Evolutionary conservation across 92 coral and sea anemone species (phyloP).

Genomic region (Chrysogorgia sp.): DNA sequence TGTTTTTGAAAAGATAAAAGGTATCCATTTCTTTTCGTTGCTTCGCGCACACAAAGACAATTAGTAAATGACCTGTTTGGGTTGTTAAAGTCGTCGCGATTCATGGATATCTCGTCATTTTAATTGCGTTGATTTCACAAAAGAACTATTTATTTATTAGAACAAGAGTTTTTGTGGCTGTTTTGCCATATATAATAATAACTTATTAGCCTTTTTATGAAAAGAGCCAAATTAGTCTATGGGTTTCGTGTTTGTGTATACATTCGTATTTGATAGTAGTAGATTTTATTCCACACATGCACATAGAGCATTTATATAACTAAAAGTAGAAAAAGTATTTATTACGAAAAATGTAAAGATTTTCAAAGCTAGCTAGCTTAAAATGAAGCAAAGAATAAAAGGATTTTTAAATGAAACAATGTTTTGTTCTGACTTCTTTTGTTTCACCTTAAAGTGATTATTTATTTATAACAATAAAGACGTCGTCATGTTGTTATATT

Average conservation of each 20-base stretch:
- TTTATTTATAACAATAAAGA: conserved; percentile 12
- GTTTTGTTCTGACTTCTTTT: conserved; percentile 25
- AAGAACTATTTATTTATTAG: not conserved
- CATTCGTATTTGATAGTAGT: not conserved
- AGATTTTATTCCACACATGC: conserved; percentile 9
- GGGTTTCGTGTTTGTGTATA: not conserved
- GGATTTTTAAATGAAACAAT: conserved; percentile 1
- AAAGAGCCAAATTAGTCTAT: not conserved
- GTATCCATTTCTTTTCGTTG: not conserved
- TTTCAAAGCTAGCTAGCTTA: too few relatives aligned
- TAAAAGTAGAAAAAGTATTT: conserved; percentile 1
- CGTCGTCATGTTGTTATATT: conserved; percentile 16
- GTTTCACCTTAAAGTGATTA: conserved; percentile 20
- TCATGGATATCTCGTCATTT: too few relatives aligned
- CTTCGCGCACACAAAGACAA: not conserved
- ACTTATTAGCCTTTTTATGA: not conserved
- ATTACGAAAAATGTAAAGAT: conserved; percentile 6
- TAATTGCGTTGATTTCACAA: too few relatives aligned
- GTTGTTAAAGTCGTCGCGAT: not conserved
- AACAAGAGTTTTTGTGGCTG: not conserved
- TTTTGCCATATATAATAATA: not conserved
- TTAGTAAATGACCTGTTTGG: not conserved
- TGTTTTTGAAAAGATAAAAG: not conserved
- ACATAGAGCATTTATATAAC: conserved; percentile 11
- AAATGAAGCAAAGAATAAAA: not conserved